These are phyloP conservation scores for Andrena haemorrhoa DNA, from an alignment of 2,888 invertebrate genomes.

Conservation along the genomic window DNA sequence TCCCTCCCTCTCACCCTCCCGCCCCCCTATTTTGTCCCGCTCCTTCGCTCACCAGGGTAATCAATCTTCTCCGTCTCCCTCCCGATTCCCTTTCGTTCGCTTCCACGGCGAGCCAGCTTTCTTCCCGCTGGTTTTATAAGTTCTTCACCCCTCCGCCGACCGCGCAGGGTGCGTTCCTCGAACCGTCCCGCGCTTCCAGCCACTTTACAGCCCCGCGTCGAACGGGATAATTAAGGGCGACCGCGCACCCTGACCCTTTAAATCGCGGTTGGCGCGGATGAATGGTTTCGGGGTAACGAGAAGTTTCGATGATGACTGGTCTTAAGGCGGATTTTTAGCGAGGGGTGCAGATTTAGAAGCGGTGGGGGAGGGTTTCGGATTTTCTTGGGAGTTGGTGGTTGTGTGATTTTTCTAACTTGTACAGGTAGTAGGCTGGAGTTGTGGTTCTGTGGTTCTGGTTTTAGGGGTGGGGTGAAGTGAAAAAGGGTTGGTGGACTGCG, in stretches of 20 bases:
- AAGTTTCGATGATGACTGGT: too few relatives aligned
- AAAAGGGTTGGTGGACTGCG: too few relatives aligned
- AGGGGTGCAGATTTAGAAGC: too few relatives aligned
- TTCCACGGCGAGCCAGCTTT: conserved; percentile 47
- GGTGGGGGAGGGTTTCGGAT: background rate
- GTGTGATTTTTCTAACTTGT: background rate
- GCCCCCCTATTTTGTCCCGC: conserved; percentile 52
- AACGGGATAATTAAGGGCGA: conserved; percentile 35
- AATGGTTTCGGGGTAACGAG: background rate
- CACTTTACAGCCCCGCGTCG: conserved; percentile 28
- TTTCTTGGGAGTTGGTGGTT: background rate
- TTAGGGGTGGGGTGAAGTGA: too few relatives aligned
- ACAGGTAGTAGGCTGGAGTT: background rate
- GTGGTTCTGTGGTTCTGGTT: background rate
- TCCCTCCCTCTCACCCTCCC: conserved; percentile 29
- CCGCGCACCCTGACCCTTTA: background rate
- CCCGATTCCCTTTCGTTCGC: conserved; percentile 58
- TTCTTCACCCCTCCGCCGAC: conserved; percentile 69
- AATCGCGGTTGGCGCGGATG: background rate
- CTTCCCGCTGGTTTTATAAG: conserved; percentile 64
- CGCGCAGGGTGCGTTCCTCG: conserved; percentile 48
- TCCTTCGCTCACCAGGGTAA: conserved; percentile 55
- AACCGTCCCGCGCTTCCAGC: conserved; percentile 8
- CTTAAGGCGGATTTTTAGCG: too few relatives aligned
- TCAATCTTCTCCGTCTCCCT: conserved; percentile 71